Percentiles rank a stretch among this genome's conserved stretches.
Conservation (phyloP, 2,797 vertebrate genomes). For the Pteronotus mesoamericanus region DNA sequence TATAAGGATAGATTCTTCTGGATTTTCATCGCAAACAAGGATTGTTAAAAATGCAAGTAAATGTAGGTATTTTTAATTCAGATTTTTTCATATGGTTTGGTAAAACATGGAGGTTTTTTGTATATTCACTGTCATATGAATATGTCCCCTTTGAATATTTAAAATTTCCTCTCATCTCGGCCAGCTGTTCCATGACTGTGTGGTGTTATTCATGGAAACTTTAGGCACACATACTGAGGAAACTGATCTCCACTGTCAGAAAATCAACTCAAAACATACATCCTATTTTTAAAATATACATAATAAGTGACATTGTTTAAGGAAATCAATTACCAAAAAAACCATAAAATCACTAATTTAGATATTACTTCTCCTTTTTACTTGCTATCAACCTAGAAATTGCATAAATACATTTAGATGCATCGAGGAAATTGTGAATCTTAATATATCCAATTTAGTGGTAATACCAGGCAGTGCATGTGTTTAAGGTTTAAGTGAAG, state of each 20-base stretch:
- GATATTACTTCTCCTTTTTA: background rate
- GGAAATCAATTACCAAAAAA: background rate
- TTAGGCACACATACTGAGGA: background rate
- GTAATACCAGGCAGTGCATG: background rate
- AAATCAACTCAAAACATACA: slow-evolving; percentile 8
- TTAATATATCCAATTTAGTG: slow-evolving; percentile 21
- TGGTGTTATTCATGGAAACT: background rate
- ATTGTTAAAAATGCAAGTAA: background rate
- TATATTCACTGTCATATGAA: background rate
- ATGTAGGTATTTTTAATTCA: background rate
- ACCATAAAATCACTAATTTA: background rate
- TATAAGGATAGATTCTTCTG: background rate
- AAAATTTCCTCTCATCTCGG: background rate
- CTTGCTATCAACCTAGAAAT: slow-evolving; percentile 4
- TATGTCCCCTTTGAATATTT: background rate
- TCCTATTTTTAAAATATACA: background rate
- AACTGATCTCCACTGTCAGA: background rate
- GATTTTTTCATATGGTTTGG: background rate
- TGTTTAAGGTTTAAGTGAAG: slow-evolving; percentile 52
- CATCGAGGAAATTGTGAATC: background rate
- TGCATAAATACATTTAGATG: background rate
- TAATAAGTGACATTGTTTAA: background rate
- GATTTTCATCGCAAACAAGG: background rate
- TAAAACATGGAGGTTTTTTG: background rate
- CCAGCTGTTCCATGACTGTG: background rate